phyloP scores from a whole-genome alignment of 2,888 invertebrate genomes.

The Nomada fabriciana region DNA sequence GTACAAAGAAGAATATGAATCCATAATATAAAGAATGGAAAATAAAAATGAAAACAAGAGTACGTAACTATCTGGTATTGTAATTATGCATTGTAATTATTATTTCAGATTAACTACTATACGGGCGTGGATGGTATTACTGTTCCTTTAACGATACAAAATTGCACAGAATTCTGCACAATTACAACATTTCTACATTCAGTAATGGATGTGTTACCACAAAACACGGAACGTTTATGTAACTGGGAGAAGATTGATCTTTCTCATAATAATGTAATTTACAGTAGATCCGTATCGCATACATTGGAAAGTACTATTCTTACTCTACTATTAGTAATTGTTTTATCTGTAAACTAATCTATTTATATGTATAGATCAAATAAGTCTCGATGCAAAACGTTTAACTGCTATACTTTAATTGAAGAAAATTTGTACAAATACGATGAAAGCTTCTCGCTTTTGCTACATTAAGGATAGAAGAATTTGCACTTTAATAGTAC shows the following conservation, averaged over 20 bases:
- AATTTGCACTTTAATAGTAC: neutral
- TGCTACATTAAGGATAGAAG: neutral
- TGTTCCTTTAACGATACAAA: slow-evolving; percentile 53
- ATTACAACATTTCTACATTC: slow-evolving; percentile 44
- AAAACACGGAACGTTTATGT: slow-evolving; percentile 51
- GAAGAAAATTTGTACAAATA: neutral
- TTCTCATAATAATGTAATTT: neutral
- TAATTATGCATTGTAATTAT: slow-evolving; percentile 7
- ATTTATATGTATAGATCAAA: neutral
- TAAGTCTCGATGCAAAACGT: neutral
- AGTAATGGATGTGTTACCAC: slow-evolving; percentile 45
- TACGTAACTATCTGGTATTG: neutral
- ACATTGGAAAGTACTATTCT: slow-evolving; percentile 13
- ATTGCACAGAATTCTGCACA: slow-evolving; percentile 65
- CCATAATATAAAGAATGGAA: too few relatives aligned
- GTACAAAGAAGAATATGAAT: too few relatives aligned
- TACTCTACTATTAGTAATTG: neutral
- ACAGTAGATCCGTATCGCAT: slow-evolving; percentile 21
- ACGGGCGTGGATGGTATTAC: slow-evolving; percentile 51
- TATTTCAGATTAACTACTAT: slow-evolving; percentile 67
- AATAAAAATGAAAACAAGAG: neutral
- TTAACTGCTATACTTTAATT: neutral
- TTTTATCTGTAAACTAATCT: neutral
- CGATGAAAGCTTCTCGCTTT: neutral
- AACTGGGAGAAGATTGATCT: slow-evolving; percentile 31